These are phyloP conservation scores for Echinarachnius parma DNA, from an alignment of 53 echinoderm and acorn worm genomes.

Conservation along the genomic window DNA sequence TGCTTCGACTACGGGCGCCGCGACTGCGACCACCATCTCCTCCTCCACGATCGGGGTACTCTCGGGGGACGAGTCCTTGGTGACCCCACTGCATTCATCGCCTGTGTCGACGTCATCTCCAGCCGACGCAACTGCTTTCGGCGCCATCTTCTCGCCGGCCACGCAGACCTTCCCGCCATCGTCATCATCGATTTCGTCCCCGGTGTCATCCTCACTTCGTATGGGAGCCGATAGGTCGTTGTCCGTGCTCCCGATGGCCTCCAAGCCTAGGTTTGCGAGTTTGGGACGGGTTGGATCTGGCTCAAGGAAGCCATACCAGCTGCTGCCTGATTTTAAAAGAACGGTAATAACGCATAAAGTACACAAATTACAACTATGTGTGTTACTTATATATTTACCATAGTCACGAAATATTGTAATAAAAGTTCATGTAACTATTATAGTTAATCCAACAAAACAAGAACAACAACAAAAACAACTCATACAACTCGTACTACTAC, in stretches of 20 bases:
- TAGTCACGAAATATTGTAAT: too few species aligned
- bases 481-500: too few species aligned
- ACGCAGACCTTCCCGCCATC: neutral
- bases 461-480: neutral
- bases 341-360: neutral
- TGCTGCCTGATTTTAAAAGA: constrained; percentile 22
- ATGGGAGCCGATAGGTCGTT: constrained; percentile 31
- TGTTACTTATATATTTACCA: too few species aligned
- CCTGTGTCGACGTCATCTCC: too few species aligned
- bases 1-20: constrained; percentile 22
- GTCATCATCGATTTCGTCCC: constrained; percentile 32
- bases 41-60: constrained; percentile 1
- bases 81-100: too few species aligned
- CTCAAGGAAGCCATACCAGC: constrained; percentile 38
- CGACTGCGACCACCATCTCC: neutral
- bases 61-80: too few species aligned
- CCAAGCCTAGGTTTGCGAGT: constrained; percentile 13
- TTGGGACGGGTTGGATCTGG: constrained; percentile 5
- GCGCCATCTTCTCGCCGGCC: too few species aligned
- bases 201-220: constrained; percentile 25
- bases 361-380: too few species aligned
- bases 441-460: neutral
- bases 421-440: too few species aligned
- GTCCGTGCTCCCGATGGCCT: constrained; percentile 36
- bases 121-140: too few species aligned